Percentiles rank a stretch among this genome's conserved stretches.
Evolutionary conservation across 2,113 vertebrate genomes (phyloP).

Genomic region (Xenotilapia longispinis): DNA sequence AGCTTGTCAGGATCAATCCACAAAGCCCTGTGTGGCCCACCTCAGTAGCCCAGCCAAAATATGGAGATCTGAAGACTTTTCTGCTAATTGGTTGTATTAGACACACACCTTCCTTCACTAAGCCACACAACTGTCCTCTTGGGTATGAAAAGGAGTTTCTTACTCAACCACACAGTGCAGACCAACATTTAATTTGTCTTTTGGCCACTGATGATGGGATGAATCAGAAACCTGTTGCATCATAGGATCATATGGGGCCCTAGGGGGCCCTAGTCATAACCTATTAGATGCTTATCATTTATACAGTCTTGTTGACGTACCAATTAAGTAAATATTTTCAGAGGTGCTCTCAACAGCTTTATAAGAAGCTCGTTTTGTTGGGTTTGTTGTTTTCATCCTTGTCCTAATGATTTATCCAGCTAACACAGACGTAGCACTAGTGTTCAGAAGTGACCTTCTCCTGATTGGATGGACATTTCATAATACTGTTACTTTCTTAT

Average conservation of each 20-base stretch:
- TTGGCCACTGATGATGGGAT: not conserved
- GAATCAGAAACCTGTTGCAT: not conserved
- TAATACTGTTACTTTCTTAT: not conserved
- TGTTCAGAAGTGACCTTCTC: not conserved
- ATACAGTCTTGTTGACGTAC: not conserved
- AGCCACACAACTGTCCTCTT: not conserved
- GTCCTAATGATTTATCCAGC: not conserved
- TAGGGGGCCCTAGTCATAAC: not conserved
- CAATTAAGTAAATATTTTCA: not conserved
- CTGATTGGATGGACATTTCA: not conserved
- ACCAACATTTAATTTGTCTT: not conserved
- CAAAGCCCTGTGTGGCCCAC: not conserved
- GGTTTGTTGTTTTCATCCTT: not conserved
- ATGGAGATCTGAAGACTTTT: not conserved
- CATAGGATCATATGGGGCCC: not conserved
- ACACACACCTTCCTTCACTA: not conserved
- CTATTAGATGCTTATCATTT: not conserved
- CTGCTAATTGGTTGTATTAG: not conserved
- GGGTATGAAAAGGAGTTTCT: not conserved
- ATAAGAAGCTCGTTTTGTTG: not conserved
- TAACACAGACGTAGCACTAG: not conserved
- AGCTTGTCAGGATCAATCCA: not conserved
- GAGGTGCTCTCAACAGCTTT: not conserved
- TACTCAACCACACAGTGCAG: not conserved
- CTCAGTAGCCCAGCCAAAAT: not conserved